Conservation (phyloP, 2,797 vertebrate genomes). For the Sebastes nivosus region DNA sequence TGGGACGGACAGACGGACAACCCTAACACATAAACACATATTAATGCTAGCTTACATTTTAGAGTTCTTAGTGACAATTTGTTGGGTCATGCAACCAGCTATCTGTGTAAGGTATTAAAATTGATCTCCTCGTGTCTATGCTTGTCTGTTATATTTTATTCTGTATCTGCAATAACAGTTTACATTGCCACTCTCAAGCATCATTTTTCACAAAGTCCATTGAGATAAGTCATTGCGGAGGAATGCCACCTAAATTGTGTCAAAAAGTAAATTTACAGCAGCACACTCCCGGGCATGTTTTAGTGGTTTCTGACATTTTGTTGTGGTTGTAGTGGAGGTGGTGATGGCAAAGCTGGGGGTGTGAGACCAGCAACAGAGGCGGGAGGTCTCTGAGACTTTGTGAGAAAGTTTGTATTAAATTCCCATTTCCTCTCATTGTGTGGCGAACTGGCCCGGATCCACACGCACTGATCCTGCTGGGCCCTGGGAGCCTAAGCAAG, state of each 20-base stretch:
- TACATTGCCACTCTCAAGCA: background rate
- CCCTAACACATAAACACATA: background rate
- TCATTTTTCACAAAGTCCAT: background rate
- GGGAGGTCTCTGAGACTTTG: conserved; percentile 75
- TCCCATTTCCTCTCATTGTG: conserved; percentile 88
- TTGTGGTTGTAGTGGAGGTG: conserved; percentile 60
- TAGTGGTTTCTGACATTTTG: conserved; percentile 63
- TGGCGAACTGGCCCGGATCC: conserved; percentile 80
- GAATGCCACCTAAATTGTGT: conserved; percentile 15
- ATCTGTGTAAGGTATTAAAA: background rate
- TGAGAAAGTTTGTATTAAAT: conserved; percentile 89
- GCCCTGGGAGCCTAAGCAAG: conserved; percentile 56
- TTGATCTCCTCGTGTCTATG: background rate
- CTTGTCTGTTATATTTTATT: background rate
- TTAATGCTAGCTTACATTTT: background rate
- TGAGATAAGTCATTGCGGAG: background rate
- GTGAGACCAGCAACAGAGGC: conserved; percentile 48
- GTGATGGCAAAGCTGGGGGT: conserved; percentile 39
- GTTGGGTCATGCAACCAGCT: background rate
- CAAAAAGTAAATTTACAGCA: conserved; percentile 19
- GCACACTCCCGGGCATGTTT: conserved; percentile 28
- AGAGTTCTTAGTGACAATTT: background rate
- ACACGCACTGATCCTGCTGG: conserved; percentile 78
- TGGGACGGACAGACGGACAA: too few relatives aligned
- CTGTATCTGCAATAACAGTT: background rate